Evolutionary conservation across 1,140 invertebrate species (phyloP), one percentile per base, ranked within the genome.

Genomic region (Oryctes rhinoceros): DNA sequence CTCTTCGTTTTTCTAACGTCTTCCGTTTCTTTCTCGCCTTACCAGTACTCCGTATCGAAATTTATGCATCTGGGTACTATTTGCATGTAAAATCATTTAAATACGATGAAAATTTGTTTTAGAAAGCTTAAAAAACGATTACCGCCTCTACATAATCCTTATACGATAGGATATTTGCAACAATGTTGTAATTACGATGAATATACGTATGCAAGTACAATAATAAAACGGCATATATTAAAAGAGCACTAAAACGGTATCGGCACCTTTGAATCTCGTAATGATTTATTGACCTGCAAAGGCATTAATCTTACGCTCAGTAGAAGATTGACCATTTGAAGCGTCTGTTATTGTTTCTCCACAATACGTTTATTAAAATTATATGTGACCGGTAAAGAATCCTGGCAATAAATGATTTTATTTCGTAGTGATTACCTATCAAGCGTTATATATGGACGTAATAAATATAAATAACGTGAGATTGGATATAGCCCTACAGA

Each of bases 251-350:
- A 59, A 15, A 18, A n/a, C n/a, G 53, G 53, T 59, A 59, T 18
- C 53, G 53, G 53, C 53, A n/a, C 15, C 53, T 59, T 59, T 59
- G 53, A 59, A 59, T 59, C 3, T 3, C 13, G 5, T n/a, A 59
- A 59, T n/a, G 53, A 59, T 59, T 59, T 59, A 59, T 18, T 59
- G 53, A 0, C 39, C 39, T 7, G 39, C 39, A 4, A 44, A 44
- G 39, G 15, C 15, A 18, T 59, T 59, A 59, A 18, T 59, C 53
- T n/a, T 6, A 59, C 53, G 5, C 53, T 3, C 18, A 18, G 53
- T 59, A 18, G n/a, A 59, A 59, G 53, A 59, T 59, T 59, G 53
- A 59, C 53, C 53, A 18, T 59, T 59, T 18, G 53, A 59, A 18
- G 15, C 1, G 53, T 6, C 15, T 18, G 18, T 18, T 18, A 59